Conservation (phyloP, 1,140 invertebrate species). For the Ceratosolen solmsi region DNA sequence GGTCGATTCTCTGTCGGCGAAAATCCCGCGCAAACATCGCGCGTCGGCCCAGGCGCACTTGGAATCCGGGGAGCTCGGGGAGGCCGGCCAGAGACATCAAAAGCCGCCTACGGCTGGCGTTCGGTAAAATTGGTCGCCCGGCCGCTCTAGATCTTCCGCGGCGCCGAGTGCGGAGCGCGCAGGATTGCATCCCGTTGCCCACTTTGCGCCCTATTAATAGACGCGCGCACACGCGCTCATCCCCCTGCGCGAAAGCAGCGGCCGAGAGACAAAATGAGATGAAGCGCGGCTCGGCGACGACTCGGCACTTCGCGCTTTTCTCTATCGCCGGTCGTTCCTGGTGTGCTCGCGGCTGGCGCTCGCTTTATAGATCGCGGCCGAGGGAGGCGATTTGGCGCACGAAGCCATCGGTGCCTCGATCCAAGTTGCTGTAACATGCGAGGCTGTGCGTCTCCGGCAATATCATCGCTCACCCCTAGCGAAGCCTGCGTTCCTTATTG, state of each 20-base stretch:
- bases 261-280: background rate
- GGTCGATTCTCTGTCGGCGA: too few species aligned
- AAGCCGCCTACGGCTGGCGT: constrained; percentile 56
- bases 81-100: background rate
- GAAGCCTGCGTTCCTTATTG: too few species aligned
- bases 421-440: background rate
- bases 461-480: too few species aligned
- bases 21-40: too few species aligned
- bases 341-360: background rate
- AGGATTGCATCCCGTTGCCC: constrained; percentile 60
- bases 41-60: too few species aligned
- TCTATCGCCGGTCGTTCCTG: background rate
- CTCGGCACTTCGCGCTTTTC: background rate
- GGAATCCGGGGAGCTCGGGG: too few species aligned
- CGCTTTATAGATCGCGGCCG: background rate
- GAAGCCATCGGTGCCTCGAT: background rate
- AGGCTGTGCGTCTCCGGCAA: too few species aligned
- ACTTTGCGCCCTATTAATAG: constrained; percentile 64
- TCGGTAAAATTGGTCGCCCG: constrained; percentile 58
- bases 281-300: background rate
- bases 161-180: background rate
- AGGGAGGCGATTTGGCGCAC: background rate
- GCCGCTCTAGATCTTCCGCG: constrained; percentile 61
- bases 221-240: constrained; percentile 42
- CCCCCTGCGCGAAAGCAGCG: constrained; percentile 39